Base-by-base conservation (phyloP, 2,888 invertebrate genomes). In the Tipula confusa region DNA sequence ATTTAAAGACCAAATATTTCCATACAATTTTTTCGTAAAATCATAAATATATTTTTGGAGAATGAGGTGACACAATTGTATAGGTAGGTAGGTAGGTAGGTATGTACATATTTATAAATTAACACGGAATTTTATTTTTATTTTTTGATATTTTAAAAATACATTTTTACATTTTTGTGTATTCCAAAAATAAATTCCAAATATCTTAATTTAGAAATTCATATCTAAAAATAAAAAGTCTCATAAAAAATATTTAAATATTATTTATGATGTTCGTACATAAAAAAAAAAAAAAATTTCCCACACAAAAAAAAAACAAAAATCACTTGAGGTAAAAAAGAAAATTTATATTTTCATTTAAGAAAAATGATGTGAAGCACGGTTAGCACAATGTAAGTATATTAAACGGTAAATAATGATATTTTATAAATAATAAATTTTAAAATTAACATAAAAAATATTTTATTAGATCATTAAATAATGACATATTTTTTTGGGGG, bases 31-130 rank as follows among this genome's bases (percentile, higher is more conserved):
- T 64, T 64, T 64, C n/a, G 7, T 64, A 64, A 24, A 64, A 64
- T 64, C 64, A 64, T 24, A n/a, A n/a, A n/a, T n/a, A 24, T 64
- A 64, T 64, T 64, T 64, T 64, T 64, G 64, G 64, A 64, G 64
- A 64, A 64, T 64, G 24, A 64, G 64, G 64, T 64, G 64, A 64
- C 64, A 64, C 64, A 64, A 64, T 64, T 64, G 48, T 15, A n/a
- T n/a, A 18, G 48, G 48, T 64, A n/a, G n/a, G n/a, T n/a, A n/a
- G n/a, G n/a, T n/a, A n/a, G n/a, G n/a, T n/a, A n/a, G n/a, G n/a
- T n/a, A n/a, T n/a, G n/a, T n/a, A n/a, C n/a, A n/a, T n/a, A 64
- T 64, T 64, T 64, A 64, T 64, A 64, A 64, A 64, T 64, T 64
- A n/a, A 64, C 11, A 64, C 64, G 64, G 64, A 64, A 64, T 64